Conservation (phyloP, 2,888 invertebrate genomes). For the Tubulanus polymorphus region DNA sequence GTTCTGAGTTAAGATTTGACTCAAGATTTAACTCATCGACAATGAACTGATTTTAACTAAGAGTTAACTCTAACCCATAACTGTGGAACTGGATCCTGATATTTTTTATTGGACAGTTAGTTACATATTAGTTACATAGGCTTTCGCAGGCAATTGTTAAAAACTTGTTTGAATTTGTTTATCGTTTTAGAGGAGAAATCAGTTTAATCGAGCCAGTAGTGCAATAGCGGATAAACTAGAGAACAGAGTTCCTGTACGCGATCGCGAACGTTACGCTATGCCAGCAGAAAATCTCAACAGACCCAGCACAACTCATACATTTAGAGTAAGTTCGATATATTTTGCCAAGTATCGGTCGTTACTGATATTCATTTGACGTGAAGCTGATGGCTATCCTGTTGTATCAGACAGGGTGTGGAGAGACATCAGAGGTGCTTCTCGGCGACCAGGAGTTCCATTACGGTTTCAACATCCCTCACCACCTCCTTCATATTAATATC, state of each 20-base stretch:
- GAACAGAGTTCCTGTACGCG: conserved; percentile 23
- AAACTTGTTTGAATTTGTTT: not conserved
- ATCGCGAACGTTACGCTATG: conserved; percentile 20
- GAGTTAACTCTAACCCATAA: no score
- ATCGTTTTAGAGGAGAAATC: conserved; percentile 5
- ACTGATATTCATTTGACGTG: conserved; percentile 1
- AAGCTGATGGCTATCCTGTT: conserved; percentile 12
- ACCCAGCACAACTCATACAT: conserved; percentile 44
- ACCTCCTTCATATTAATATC: no score
- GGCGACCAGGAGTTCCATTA: conserved; percentile 22
- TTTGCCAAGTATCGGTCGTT: no score
- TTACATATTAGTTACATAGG: no score
- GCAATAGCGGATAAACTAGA: conserved; percentile 42
- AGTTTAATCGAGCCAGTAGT: conserved; percentile 37
- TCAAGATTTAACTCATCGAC: no score
- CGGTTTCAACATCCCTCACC: no score
- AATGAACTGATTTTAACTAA: no score
- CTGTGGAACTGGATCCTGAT: no score
- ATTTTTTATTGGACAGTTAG: no score
- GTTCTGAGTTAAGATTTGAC: no score
- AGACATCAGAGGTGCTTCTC: conserved; percentile 20
- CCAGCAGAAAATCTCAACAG: conserved; percentile 27
- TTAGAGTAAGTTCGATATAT: conserved; percentile 39
- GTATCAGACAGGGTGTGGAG: conserved; percentile 15
- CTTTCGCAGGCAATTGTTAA: no score